These are phyloP conservation scores for Drosophila malerkotliana DNA, from an alignment of 1,140 invertebrate genomes.

Conservation along the genomic window DNA sequence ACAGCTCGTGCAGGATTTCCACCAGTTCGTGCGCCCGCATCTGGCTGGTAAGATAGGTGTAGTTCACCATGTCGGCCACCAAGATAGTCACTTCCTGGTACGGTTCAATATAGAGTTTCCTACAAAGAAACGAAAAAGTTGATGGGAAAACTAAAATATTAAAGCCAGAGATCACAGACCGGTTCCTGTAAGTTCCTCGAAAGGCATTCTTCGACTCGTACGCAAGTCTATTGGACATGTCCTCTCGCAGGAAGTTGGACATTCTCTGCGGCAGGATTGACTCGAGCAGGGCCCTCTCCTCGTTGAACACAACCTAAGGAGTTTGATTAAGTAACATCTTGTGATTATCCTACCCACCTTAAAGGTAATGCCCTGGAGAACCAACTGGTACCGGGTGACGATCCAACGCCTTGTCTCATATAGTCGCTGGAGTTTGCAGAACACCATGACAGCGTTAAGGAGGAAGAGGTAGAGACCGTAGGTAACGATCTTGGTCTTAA, in stretches of 20 bases:
- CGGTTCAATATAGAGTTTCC: conserved; percentile 92
- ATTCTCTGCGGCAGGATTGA: conserved; percentile 94
- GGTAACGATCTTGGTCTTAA: background rate
- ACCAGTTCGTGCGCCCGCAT: conserved; percentile 92
- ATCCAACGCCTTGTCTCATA: conserved; percentile 12
- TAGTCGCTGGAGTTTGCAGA: conserved; percentile 1
- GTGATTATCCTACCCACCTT: conserved; percentile 12
- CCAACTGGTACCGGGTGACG: conserved; percentile 25
- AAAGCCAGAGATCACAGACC: background rate
- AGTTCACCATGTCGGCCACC: conserved; percentile 98
- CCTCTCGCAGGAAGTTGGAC: conserved; percentile 89
- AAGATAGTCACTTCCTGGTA: conserved; percentile 95
- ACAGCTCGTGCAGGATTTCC: conserved; percentile 95
- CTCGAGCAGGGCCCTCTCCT: conserved; percentile 91
- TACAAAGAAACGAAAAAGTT: conserved; percentile 82
- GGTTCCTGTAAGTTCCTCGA: background rate
- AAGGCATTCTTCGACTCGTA: background rate
- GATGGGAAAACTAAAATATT: background rate
- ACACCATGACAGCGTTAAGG: conserved; percentile 3
- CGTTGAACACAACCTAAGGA: conserved; percentile 6
- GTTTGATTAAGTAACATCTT: background rate
- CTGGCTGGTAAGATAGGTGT: conserved; percentile 93
- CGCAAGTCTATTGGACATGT: conserved; percentile 86
- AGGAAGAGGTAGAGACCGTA: conserved; percentile 20
- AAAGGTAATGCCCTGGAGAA: conserved; percentile 15